Evolutionary conservation across 2,113 vertebrate genomes (phyloP), one percentile per base, ranked within the genome.

Genomic region (Mugil cephalus): DNA sequence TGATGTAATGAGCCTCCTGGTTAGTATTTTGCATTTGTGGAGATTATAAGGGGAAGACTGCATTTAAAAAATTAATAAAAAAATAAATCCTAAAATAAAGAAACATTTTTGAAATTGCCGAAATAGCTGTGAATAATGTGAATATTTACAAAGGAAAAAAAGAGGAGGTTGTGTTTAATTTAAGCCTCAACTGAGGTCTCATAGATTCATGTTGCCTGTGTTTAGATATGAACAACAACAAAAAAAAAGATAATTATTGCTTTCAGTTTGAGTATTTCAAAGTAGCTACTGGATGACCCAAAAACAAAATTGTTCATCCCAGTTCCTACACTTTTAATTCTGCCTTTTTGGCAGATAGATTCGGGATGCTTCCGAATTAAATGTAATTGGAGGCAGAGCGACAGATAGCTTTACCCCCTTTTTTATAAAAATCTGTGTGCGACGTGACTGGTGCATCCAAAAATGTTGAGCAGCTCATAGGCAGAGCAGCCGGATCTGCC

Each of bases 151-250:
- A 62, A 71, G 15, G 12, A 1, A 52, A 13, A 1, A 1, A 53
- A 45, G 6, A 51, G 10, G 7, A 46, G 34, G 15, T 51, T 83
- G 35, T 64, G 39, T 52, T 68, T 60, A 54, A 60, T 71, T 74
- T 45, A n/a, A 35, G 42, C 35, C 36, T 53, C 45, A 50, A 17
- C 6, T 68, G 53, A 59, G 10, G 7, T 65, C 12, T 38, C 17
- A 43, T 52, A 21, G 43, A 64, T 74, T 69, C 73, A 34, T 52
- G 47, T 13, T 62, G 58, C 19, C 36, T 75, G 46, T 54, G 24
- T 83, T 81, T 35, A 40, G 45, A 46, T n/a, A 18, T 79, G 72
- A 80, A 79, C 45, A 51, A n/a, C 17, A 74, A 55, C 34, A n/a
- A 80, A 50, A 69, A 45, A 69, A 6, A 51, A 34, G 69, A 45